Conservation (phyloP, 2,888 invertebrate genomes). For the Neoitamus cyanurus region DNA sequence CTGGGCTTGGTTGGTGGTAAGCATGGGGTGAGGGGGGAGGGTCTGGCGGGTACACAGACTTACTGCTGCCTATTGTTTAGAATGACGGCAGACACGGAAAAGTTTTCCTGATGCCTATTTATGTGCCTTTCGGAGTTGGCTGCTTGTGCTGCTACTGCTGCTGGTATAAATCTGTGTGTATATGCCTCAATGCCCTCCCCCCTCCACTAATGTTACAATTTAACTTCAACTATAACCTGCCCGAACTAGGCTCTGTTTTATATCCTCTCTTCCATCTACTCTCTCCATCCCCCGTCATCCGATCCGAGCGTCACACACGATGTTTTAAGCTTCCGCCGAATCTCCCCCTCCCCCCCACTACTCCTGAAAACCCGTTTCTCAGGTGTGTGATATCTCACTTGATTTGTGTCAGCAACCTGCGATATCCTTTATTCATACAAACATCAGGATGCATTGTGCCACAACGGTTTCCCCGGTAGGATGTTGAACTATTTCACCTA, state of each 20-base stretch:
- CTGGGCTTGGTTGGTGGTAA: no score
- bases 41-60: neutral
- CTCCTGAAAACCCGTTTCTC: neutral
- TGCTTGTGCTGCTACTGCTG: neutral
- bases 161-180: neutral
- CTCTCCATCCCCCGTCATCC: no score
- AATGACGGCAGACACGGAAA: constrained; percentile 17
- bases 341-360: neutral
- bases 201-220: neutral
- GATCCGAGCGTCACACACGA: no score
- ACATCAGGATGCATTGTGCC: constrained; percentile 11
- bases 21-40: no score
- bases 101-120: neutral
- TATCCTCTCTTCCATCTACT: no score
- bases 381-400: neutral
- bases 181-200: neutral
- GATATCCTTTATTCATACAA: neutral
- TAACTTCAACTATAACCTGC: neutral
- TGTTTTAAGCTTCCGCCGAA: no score
- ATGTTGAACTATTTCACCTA: no score
- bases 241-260: neutral
- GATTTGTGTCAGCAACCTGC: constrained; percentile 4
- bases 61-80: neutral
- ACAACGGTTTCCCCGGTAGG: no score
- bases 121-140: neutral